Percentiles rank a stretch among this genome's conserved stretches.
Evolutionary conservation across 1,140 invertebrate genomes (phyloP).

Genomic region (Periplaneta americana): DNA sequence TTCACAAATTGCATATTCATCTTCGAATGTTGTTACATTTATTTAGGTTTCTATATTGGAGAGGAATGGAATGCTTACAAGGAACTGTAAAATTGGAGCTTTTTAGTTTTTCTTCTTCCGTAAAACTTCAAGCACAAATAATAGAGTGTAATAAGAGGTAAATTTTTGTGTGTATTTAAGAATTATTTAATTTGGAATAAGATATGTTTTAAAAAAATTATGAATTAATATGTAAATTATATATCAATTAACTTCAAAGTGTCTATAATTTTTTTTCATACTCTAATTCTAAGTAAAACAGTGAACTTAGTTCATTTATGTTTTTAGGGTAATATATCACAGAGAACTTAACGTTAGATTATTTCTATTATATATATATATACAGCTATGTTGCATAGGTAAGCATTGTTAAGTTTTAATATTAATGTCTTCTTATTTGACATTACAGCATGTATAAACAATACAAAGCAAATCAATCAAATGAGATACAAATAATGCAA

Average conservation of each 20-base stretch:
- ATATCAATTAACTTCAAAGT: background rate
- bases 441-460: slow-evolving; percentile 20
- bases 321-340: background rate
- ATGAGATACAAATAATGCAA: slow-evolving; percentile 11
- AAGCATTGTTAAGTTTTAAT: slow-evolving; percentile 2
- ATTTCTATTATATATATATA: background rate
- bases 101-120: too few relatives aligned
- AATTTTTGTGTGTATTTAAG: background rate
- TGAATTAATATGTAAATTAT: background rate
- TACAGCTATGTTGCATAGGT: background rate
- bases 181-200: background rate
- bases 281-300: background rate
- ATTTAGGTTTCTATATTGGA: too few relatives aligned
- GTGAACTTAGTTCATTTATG: background rate
- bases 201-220: background rate
- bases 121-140: too few relatives aligned
- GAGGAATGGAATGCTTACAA: too few relatives aligned
- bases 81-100: too few relatives aligned
- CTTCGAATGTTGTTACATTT: too few relatives aligned
- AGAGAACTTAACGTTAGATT: background rate
- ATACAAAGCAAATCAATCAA: slow-evolving; percentile 14
- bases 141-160: background rate
- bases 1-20: too few relatives aligned
- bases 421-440: slow-evolving; percentile 22
- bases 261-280: too few relatives aligned